Percentiles rank a stretch among this genome's conserved stretches.
phyloP scores from a whole-genome alignment of 2,797 vertebrate genomes.

The Neopelma chrysocephalum region DNA sequence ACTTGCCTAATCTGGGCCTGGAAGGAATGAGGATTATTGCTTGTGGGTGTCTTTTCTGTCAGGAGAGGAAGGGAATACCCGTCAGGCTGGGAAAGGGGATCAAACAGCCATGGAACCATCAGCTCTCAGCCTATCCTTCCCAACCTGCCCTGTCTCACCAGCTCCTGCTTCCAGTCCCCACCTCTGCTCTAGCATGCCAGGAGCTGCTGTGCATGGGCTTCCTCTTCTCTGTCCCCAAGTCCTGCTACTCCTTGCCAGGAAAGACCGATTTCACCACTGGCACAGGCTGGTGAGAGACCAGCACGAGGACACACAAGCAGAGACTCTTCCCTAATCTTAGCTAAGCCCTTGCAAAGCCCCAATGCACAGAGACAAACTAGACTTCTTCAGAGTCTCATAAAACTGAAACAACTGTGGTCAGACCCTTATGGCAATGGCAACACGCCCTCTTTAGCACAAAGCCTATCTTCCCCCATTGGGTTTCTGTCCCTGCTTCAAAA shows the following conservation, averaged over 20 bases:
- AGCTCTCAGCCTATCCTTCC: neutral
- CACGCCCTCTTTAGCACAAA: neutral
- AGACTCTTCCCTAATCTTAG: constrained; percentile 16
- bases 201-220: neutral
- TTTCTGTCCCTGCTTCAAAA: neutral
- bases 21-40: neutral
- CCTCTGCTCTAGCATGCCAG: neutral
- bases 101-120: neutral
- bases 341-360: constrained; percentile 31
- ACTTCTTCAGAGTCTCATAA: neutral
- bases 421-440: neutral
- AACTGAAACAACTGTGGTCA: neutral
- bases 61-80: neutral
- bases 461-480: neutral
- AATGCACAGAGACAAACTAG: neutral
- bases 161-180: neutral
- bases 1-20: accelerated
- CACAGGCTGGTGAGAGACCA: neutral
- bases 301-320: neutral
- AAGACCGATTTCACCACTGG: neutral
- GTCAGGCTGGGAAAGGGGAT: neutral
- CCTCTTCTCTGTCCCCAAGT: neutral
- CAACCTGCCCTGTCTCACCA: neutral
- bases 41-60: neutral
- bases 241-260: neutral